phyloP scores from a whole-genome alignment of 2,888 invertebrate species.

The Luffia ferchaultella region DNA sequence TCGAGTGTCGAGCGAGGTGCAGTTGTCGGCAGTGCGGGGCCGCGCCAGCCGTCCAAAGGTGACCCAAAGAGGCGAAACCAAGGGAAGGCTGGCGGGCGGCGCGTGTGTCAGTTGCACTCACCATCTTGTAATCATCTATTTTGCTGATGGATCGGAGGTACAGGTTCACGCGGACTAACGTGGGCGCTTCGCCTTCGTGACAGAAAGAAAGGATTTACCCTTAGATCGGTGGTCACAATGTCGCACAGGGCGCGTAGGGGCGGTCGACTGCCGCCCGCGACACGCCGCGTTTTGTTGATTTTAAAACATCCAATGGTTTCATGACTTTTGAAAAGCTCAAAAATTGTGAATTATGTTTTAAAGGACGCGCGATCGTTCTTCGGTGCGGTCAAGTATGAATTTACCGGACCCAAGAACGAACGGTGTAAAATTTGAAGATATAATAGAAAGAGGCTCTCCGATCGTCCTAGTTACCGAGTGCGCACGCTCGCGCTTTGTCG shows the following conservation, averaged over 20 bases:
- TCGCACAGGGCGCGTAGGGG: not conserved
- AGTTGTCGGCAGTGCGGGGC: not conserved
- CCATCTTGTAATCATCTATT: slow-evolving; percentile 99
- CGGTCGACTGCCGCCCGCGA: not conserved
- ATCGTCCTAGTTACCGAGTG: too few species aligned
- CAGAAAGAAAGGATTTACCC: slow-evolving; percentile 30
- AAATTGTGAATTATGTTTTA: too few species aligned
- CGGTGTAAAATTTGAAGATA: too few species aligned
- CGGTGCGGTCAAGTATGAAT: too few species aligned
- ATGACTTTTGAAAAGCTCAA: too few species aligned
- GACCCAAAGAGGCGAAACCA: too few species aligned
- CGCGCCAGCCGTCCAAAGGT: not conserved
- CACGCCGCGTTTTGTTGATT: too few species aligned
- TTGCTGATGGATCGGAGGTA: slow-evolving; percentile 97
- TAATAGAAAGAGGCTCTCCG: too few species aligned
- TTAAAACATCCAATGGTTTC: too few species aligned
- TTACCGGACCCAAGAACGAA: too few species aligned
- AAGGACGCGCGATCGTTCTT: too few species aligned
- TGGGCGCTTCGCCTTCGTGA: slow-evolving; percentile 80
- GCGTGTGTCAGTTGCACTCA: slow-evolving; percentile 71
- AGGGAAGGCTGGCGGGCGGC: too few species aligned
- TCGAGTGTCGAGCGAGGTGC: not conserved
- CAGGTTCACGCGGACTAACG: slow-evolving; percentile 93
- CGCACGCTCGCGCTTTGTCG: not conserved
- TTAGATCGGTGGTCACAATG: slow-evolving; percentile 8